Evolutionary conservation across 2,113 vertebrate genomes (phyloP), one percentile per base, ranked within the genome.

Genomic region (Pipra filicauda): DNA sequence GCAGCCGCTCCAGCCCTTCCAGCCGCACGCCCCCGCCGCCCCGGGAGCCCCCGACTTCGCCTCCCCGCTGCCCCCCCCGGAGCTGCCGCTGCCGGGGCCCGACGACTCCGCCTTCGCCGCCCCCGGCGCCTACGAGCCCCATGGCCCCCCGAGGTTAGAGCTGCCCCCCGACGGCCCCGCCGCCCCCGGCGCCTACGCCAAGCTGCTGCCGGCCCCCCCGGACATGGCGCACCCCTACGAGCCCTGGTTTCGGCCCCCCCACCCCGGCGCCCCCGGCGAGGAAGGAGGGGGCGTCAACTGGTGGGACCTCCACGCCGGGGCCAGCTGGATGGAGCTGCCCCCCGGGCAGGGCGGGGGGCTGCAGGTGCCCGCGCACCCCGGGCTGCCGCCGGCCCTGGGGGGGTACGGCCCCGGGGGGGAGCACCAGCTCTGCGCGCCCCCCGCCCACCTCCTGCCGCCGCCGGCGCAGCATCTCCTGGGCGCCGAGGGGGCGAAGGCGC

Each of bases 151-250:
- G 46, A 90, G 98, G 94, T 92, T 98, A 94, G 97, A 97, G 89
- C 92, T 98, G 95, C 97, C 97, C 72, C 46, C 93, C 55, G 97
- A 97, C 89, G 97, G 96, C 80, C 97, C 96, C 61, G 70, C 96
- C 86, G 91, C 92, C 37, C 83, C 97, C 20, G 97, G 95, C 67
- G 90, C 97, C 31, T 98, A 98, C 72, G 72, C 98, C 95, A 98
- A 98, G 91, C 97, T 98, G 87, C 87, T 98, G 65, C 98, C 98
- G 78, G 96, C 98, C 21, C 22, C 87, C 21, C 92, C 96, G 54
- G 98, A 98, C 96, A 99, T 99, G 99, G 98, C 99, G 51, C 99
- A 99, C 91, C 99, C 98, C 8, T 99, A 99, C 13, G 99, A 99
- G 95, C 97, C 99, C 19, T 99, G 99, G 99, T 97, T 99, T 96